These are phyloP conservation scores for Cladopsammia gracilis DNA, from an alignment of 64 coral and sea anemone genomes.

Conservation along the genomic window DNA sequence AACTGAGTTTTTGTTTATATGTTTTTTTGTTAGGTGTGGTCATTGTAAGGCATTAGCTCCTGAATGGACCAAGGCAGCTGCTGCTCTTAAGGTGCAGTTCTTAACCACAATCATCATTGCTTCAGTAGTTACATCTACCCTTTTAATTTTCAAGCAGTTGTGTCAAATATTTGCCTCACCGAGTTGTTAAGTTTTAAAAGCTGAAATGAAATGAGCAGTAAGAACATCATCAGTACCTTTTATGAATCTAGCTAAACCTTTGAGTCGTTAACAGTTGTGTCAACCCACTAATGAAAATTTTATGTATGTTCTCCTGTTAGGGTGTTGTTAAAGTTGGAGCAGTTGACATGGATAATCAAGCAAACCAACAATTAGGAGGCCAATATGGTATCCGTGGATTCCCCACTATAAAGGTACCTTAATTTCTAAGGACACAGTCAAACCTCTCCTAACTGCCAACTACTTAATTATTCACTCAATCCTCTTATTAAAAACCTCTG, in stretches of 20 bases:
- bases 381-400: constrained; percentile 96
- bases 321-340: constrained; percentile 98
- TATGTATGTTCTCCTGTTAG: constrained; percentile 29
- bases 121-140: neutral
- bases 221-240: no score
- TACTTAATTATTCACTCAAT: no score
- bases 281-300: no score
- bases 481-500: no score
- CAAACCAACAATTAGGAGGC: constrained; percentile 79
- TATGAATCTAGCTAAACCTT: no score
- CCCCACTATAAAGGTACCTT: constrained; percentile 95
- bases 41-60: constrained; percentile 98
- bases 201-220: no score
- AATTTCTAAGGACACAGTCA: no score
- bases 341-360: constrained; percentile 98
- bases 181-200: no score
- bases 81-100: constrained; percentile 88
- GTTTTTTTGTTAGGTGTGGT: constrained; percentile 78
- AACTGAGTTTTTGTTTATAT: neutral
- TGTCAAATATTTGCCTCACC: no score
- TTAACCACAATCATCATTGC: neutral
- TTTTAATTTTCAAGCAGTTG: no score
- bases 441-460: no score
- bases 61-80: constrained; percentile 95
- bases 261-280: no score